Evolutionary conservation across 2,113 vertebrate genomes (phyloP), one percentile per base, ranked within the genome.

Genomic region (Hoplias malabaricus): DNA sequence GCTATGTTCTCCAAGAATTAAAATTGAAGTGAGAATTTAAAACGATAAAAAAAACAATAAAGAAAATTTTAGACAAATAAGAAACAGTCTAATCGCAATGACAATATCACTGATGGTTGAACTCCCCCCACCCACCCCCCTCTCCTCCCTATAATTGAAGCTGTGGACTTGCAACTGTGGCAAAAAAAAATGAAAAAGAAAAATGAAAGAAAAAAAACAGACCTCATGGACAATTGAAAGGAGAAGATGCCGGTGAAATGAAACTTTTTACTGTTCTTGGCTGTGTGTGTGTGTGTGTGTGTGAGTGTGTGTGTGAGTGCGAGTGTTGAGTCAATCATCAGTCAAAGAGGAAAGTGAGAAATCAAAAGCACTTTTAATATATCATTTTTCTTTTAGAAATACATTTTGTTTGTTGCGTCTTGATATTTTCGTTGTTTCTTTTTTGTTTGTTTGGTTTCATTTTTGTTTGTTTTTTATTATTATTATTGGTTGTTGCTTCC

Each of bases 1-100:
- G 94, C 95, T 93, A 94, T 97, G 96, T 99, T 99, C 97, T 98
- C 96, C 96, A 98, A 98, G 96, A 99, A 99, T 98, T 98, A 98
- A 98, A 99, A 98, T 96, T 95, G 95, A 99, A 97, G 96, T 97
- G 95, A 98, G 94, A 97, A 98, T 97, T 97, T 95, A 95, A 93
- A 97, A 96, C 94, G 95, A 84, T 94, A 95, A 91, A 98, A 95
- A 94, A 96, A 96, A 94, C n/a, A 94, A 95, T 94, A 75, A 75
- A 75, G 61, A 53, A 70, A 33, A 69, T 75, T 96, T 96, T 96
- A 97, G 95, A 94, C 95, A 94, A 96, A 94, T 93, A 94, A 92
- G 92, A 90, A 71, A 89, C 92, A 93, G 94, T 96, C 93, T 94
- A 92, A 91, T 96, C 97, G 92, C 93, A 95, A 96, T 93, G 94